phyloP scores from a whole-genome alignment of 2,888 invertebrate genomes.

The Fragum whitleyi region DNA sequence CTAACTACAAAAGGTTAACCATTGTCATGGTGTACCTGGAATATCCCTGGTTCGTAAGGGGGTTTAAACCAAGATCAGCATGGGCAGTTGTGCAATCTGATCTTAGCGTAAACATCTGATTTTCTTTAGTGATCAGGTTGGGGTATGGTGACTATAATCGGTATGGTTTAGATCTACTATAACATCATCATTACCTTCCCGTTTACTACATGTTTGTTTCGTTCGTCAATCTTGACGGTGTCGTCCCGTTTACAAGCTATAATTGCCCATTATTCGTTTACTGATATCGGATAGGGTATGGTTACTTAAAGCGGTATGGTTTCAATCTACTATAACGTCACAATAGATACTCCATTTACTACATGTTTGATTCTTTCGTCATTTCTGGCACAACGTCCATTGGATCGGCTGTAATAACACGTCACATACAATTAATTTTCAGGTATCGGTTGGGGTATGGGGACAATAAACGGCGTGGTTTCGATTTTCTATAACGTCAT shows the following conservation, averaged over 20 bases:
- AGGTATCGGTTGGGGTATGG: constrained; percentile 80
- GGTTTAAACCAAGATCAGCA: too few relatives aligned
- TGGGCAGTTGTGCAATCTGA: too few relatives aligned
- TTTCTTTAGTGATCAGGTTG: too few relatives aligned
- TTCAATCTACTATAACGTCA: constrained; percentile 78
- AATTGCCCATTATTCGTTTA: constrained; percentile 61
- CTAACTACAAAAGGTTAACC: too few relatives aligned
- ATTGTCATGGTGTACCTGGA: too few relatives aligned
- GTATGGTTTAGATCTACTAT: constrained; percentile 77
- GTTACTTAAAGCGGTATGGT: constrained; percentile 75
- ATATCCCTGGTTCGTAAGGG: too few relatives aligned
- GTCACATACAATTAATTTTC: background rate
- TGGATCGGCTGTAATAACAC: too few relatives aligned
- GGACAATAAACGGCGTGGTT: constrained; percentile 75
- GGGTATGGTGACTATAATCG: constrained; percentile 76
- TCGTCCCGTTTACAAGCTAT: constrained; percentile 75
- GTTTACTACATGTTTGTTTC: constrained; percentile 62
- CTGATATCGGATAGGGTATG: constrained; percentile 79
- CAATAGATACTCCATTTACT: constrained; percentile 79
- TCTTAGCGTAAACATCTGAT: too few relatives aligned
- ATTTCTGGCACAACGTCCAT: constrained; percentile 74
- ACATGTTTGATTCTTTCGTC: too few relatives aligned
- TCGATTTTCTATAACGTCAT: constrained; percentile 79
- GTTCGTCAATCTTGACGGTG: constrained; percentile 68
- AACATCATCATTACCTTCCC: constrained; percentile 79